phyloP scores from a whole-genome alignment of 1,140 invertebrate genomes.

The Drosophila littoralis region DNA sequence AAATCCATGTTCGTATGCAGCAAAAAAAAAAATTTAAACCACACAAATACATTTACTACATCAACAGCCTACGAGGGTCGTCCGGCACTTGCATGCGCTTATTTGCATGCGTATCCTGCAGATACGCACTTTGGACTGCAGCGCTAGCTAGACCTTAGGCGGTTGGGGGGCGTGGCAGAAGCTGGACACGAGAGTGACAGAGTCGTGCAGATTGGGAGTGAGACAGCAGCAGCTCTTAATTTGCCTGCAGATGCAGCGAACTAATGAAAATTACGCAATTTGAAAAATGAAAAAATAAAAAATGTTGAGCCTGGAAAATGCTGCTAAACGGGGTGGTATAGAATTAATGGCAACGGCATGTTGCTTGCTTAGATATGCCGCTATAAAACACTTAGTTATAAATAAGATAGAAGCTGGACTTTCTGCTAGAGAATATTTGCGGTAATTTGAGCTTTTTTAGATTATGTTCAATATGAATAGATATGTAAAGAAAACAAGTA shows the following conservation, averaged over 20 bases:
- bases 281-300: constrained; percentile 64
- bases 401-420: not conserved
- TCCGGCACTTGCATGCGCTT: constrained; percentile 41
- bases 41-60: constrained; percentile 68
- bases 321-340: not conserved
- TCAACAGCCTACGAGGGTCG: constrained; percentile 42
- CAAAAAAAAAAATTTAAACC: constrained; percentile 60
- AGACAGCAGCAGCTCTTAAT: constrained; percentile 66
- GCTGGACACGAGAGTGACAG: constrained; percentile 16
- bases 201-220: constrained; percentile 15
- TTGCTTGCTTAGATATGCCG: not conserved
- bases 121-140: constrained; percentile 71
- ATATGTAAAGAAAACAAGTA: not conserved
- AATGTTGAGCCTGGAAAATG: constrained; percentile 2
- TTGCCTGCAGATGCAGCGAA: constrained; percentile 77
- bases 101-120: constrained; percentile 64
- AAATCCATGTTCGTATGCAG: constrained; percentile 10
- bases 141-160: constrained; percentile 19
- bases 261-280: constrained; percentile 82
- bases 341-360: constrained; percentile 4
- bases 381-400: not conserved
- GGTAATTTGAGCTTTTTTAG: not conserved
- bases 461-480: too few species aligned
- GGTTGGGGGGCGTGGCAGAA: not conserved
- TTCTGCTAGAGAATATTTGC: not conserved